Percentiles rank a stretch among this genome's conserved stretches.
phyloP scores from a whole-genome alignment of 2,888 invertebrate species.

The Tholera decimalis region DNA sequence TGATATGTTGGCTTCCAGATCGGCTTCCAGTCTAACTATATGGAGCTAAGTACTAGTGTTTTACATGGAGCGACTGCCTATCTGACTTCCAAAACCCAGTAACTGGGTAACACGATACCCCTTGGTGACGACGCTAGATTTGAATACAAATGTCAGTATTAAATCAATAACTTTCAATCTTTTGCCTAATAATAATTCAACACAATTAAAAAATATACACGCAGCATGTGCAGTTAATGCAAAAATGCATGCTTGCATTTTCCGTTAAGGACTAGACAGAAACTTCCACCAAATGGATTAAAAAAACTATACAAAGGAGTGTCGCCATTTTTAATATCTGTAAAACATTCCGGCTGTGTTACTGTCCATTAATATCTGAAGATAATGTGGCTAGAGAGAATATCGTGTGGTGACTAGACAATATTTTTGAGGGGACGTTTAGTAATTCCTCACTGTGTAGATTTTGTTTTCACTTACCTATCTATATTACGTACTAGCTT shows the following conservation, averaged over 20 bases:
- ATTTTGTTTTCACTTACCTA: constrained; percentile 1
- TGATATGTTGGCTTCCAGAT: no score
- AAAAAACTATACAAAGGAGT: constrained; percentile 14
- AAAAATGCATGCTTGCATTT: neutral
- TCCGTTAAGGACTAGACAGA: neutral
- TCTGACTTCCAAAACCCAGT: no score
- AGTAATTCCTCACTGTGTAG: neutral
- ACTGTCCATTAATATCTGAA: constrained; percentile 26
- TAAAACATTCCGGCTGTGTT: constrained; percentile 19
- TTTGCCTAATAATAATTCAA: no score
- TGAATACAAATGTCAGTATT: no score
- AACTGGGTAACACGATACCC: no score
- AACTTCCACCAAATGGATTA: constrained; percentile 9
- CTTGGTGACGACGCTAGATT: no score
- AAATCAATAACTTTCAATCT: no score
- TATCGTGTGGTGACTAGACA: constrained; percentile 3
- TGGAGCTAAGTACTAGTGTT: no score
- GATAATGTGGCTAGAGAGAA: constrained; percentile 26
- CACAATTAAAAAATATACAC: neutral
- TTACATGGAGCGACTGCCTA: no score
- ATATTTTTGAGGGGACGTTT: neutral
- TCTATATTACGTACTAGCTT: no score
- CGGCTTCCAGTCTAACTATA: no score
- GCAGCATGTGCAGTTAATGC: neutral
- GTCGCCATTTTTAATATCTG: constrained; percentile 25